Conservation (phyloP, 37 sponge, comb jelly and placozoan genomes). For the Lycopodina hypogea region DNA sequence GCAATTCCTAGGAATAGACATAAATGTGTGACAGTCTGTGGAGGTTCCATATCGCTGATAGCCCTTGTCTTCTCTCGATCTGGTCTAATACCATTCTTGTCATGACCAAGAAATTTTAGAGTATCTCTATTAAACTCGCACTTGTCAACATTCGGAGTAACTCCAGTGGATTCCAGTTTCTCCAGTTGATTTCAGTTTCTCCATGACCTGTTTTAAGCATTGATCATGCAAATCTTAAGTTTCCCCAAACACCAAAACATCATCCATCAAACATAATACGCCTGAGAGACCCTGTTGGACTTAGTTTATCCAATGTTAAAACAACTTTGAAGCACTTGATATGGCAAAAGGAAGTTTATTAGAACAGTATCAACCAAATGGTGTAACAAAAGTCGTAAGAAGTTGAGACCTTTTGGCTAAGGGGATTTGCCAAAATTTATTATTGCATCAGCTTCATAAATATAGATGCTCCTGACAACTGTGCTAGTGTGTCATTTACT, state of each 20-base stretch:
- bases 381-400: conserved; percentile 27
- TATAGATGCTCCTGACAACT: conserved; percentile 39
- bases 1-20: conserved; percentile 58
- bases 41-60: conserved; percentile 23
- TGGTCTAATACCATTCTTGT: conserved; percentile 32
- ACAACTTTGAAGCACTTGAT: conserved; percentile 33
- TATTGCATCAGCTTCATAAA: conserved; percentile 56
- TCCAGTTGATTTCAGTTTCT: no score
- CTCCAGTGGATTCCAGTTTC: conserved; percentile 36
- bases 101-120: conserved; percentile 21
- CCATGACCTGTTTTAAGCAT: conserved; percentile 15
- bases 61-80: conserved; percentile 50
- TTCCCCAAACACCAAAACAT: conserved; percentile 4
- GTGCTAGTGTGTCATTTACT: conserved; percentile 57
- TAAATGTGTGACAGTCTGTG: conserved; percentile 1
- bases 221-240: conserved; percentile 23
- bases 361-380: neutral
- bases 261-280: conserved; percentile 36
- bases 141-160: conserved; percentile 42
- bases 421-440: conserved; percentile 58
- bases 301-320: conserved; percentile 23
- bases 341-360: conserved; percentile 51
- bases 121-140: conserved; percentile 31
- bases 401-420: neutral
- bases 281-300: conserved; percentile 32